phyloP scores from a whole-genome alignment of 2,113 vertebrate species.

The Stegastes partitus region DNA sequence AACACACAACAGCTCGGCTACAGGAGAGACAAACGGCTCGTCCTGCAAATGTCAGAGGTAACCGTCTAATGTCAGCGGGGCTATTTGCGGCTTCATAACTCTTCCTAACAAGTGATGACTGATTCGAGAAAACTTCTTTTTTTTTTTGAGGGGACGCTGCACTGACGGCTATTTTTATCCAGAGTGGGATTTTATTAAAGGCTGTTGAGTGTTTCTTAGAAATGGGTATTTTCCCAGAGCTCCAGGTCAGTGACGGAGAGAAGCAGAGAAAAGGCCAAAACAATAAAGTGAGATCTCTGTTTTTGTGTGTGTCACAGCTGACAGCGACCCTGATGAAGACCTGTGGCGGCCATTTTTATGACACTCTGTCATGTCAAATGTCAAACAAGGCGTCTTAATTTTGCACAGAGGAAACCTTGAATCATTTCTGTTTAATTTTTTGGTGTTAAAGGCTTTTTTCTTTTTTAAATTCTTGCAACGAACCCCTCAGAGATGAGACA shows the following conservation, averaged over 20 bases:
- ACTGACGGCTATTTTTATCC: conserved; percentile 9
- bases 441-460: too few species aligned
- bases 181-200: neutral
- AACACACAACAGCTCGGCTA: neutral
- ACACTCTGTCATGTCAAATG: too few species aligned
- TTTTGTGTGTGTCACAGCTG: neutral
- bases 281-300: neutral
- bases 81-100: conserved; percentile 36
- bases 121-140: neutral
- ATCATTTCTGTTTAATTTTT: too few species aligned
- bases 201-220: neutral
- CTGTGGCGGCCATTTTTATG: too few species aligned
- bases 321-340: too few species aligned
- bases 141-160: neutral
- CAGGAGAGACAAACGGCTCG: conserved; percentile 55
- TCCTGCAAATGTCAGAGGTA: conserved; percentile 72
- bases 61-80: conserved; percentile 47
- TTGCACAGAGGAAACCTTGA: too few species aligned
- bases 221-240: conserved; percentile 6
- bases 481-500: too few species aligned
- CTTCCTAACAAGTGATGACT: conserved; percentile 7
- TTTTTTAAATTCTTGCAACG: too few species aligned
- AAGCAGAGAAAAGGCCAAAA: neutral
- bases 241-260: neutral
- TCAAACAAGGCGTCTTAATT: too few species aligned